Conservation (phyloP, 1,140 invertebrate species). For the Monomorium pharaonis region DNA sequence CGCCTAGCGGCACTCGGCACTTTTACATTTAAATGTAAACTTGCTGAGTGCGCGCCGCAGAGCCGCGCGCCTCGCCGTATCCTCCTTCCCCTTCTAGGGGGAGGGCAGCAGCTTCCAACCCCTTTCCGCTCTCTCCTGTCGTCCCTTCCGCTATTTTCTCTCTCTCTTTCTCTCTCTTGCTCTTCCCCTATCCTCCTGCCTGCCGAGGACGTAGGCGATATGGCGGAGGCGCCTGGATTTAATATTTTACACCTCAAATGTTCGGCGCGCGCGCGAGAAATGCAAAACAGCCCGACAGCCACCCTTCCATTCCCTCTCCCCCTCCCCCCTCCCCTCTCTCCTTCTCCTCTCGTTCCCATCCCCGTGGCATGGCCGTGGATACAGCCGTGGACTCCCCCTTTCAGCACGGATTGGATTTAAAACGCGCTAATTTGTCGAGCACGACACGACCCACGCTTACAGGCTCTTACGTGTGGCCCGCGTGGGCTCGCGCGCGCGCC, state of each 20-base stretch:
- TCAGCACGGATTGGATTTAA: conserved; percentile 83
- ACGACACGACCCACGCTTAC: conserved; percentile 72
- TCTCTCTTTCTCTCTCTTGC: conserved; percentile 1
- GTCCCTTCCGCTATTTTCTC: conserved; percentile 9
- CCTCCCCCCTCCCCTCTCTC: not conserved
- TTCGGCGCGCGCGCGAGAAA: conserved; percentile 78
- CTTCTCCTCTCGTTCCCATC: not conserved
- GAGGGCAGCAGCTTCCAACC: conserved; percentile 55
- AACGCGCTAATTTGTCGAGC: conserved; percentile 83
- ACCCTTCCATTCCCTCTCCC: conserved; percentile 54
- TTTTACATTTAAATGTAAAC: conserved; percentile 86
- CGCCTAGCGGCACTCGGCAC: conserved; percentile 79
- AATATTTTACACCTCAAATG: conserved; percentile 86
- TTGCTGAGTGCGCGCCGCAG: conserved; percentile 81
- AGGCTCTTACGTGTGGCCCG: conserved; percentile 70
- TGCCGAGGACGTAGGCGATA: conserved; percentile 69
- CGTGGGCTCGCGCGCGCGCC: conserved; percentile 63
- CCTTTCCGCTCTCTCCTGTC: conserved; percentile 20
- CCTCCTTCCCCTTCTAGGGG: conserved; percentile 62
- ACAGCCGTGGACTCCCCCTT: conserved; percentile 64
- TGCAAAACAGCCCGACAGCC: conserved; percentile 79
- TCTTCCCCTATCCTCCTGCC: conserved; percentile 25
- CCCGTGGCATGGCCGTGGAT: too few species aligned
- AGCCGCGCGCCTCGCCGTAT: conserved; percentile 71
- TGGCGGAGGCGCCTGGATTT: conserved; percentile 79